Conservation (phyloP, 2,113 vertebrate genomes). For the Sporophila hypoxantha region DNA sequence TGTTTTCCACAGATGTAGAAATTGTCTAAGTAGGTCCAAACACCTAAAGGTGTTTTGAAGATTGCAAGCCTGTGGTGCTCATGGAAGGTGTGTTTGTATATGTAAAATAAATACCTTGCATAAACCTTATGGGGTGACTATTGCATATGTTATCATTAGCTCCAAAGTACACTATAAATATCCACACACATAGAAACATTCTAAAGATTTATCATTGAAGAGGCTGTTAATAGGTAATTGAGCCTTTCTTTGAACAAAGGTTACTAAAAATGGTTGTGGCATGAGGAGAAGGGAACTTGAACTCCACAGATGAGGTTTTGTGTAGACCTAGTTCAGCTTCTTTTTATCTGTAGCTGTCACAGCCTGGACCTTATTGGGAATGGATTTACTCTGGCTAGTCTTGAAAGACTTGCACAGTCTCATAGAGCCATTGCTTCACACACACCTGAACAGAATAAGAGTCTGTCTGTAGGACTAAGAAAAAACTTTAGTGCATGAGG, state of each 20-base stretch:
- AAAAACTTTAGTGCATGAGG: background rate
- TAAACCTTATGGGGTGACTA: background rate
- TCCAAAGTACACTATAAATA: background rate
- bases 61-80: background rate
- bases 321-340: background rate
- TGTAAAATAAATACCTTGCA: background rate
- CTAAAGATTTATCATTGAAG: background rate
- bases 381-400: background rate
- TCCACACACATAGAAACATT: background rate
- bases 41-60: background rate
- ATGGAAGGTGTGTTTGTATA: background rate
- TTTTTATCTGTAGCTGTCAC: background rate
- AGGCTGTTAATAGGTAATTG: background rate
- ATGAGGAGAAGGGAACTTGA: background rate
- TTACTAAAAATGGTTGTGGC: background rate
- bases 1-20: background rate
- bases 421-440: background rate
- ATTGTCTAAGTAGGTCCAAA: background rate
- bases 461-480: background rate
- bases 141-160: background rate
- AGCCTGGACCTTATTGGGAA: background rate
- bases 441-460: background rate
- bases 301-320: background rate
- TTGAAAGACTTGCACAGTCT: background rate
- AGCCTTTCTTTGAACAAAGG: background rate